Base-by-base conservation (phyloP, 2,113 vertebrate species). In the Paratilapia polleni region DNA sequence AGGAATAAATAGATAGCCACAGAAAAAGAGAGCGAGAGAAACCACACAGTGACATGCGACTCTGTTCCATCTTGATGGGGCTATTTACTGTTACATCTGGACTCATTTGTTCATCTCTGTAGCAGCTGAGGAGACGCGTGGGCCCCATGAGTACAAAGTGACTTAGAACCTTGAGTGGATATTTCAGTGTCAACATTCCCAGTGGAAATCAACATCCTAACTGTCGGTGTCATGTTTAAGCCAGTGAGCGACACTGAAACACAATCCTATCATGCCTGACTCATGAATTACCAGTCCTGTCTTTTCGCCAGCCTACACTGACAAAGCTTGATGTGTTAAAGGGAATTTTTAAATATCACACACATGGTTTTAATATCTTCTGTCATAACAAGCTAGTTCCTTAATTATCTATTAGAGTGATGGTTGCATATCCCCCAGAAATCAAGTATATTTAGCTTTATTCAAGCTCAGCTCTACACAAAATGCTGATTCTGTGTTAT, bases 61-160 rank as follows among this genome's bases (percentile, higher is more conserved):
- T 52, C 36, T 47, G 64, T 60, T 85, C 52, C 38, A 6, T 77
- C 77, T 80, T 78, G 85, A 89, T 78, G 87, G 56, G 59, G 78
- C 28, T 26, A 36, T 87, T 90, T 87, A 89, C 84, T 14, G 10
- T 76, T 78, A 76, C 92, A 92, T 84, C 85, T 90, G 83, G 87
- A 85, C 84, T 81, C 88, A 80, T 91, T 88, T 91, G 91, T 89
- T 82, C 38, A 4, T 79, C 80, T 66, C 26, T 77, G 76, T 14
- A 81, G 68, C 83, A 43, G 82, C 78, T 79, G 74, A 83, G 31
- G 54, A 54, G 77, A 74, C 74, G 19, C 20, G n/a, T 19, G 31
- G 63, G 68, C 61, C 80, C 57, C 82, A 9, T 2, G 47, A 68
- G 82, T 22, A 76, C 80, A 86, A 84, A 86, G 88, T 84, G 90